phyloP scores from a whole-genome alignment of 2,888 invertebrate species.

The Neelides folsomi region DNA sequence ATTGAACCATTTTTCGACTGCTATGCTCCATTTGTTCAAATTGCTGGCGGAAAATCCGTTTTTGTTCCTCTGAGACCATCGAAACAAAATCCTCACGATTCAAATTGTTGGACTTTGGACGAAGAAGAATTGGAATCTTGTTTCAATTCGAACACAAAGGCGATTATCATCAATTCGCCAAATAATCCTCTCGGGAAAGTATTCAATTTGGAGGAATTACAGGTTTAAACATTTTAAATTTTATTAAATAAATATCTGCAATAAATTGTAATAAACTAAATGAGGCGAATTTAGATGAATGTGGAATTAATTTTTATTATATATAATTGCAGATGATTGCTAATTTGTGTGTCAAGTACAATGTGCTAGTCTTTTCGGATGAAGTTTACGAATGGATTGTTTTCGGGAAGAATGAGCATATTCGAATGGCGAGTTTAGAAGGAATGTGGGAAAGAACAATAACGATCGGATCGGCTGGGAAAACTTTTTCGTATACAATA shows the following conservation, averaged over 20 bases:
- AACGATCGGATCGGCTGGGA: constrained; percentile 49
- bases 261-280: too few species aligned
- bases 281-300: too few species aligned
- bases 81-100: constrained; percentile 42
- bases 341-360: constrained; percentile 75
- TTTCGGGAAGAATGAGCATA: constrained; percentile 64
- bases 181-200: constrained; percentile 97
- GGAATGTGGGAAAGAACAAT: constrained; percentile 51
- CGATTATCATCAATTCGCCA: constrained; percentile 91
- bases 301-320: too few species aligned
- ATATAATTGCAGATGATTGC: constrained; percentile 69
- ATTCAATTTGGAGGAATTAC: constrained; percentile 49
- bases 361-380: constrained; percentile 81
- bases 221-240: constrained; percentile 15
- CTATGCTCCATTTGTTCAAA: constrained; percentile 54
- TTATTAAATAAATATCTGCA: too few species aligned
- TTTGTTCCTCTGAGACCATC: constrained; percentile 70
- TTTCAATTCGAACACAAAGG: constrained; percentile 80
- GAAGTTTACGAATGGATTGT: constrained; percentile 98
- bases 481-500: constrained; percentile 40
- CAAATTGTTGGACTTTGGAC: constrained; percentile 82
- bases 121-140: constrained; percentile 59
- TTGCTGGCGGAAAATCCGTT: constrained; percentile 71
- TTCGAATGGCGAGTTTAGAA: constrained; percentile 50
- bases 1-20: constrained; percentile 30